These are phyloP conservation scores for Acinonyx jubatus DNA, from an alignment of 2,113 vertebrate species.

Conservation along the genomic window DNA sequence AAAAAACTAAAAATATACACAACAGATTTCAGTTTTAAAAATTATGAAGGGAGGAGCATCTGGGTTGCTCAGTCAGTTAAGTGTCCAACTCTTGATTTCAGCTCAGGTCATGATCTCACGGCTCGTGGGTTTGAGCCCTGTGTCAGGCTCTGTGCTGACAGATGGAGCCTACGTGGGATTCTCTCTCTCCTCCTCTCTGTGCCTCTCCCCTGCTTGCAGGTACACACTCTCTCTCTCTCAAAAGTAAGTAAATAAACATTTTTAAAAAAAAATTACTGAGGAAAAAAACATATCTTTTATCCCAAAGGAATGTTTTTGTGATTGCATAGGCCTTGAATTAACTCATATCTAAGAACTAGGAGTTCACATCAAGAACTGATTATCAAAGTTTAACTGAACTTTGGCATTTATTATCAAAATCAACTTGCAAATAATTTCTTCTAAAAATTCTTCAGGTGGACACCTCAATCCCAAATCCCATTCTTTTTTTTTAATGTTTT, in stretches of 20 bases:
- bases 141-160: no score
- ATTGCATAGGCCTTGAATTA: background rate
- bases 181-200: no score
- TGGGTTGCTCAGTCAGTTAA: no score
- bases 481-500: background rate
- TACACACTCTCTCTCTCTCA: no score
- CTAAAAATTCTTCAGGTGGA: constrained; percentile 19
- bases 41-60: background rate
- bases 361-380: constrained; percentile 26
- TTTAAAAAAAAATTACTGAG: no score
- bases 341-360: background rate
- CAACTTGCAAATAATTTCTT: constrained; percentile 33
- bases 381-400: background rate
- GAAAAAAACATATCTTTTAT: background rate
- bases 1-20: background rate
- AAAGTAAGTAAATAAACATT: no score
- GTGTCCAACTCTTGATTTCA: no score
- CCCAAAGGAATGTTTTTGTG: background rate
- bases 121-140: no score
- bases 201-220: no score
- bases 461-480: background rate
- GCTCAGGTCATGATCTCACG: no score
- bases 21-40: background rate
- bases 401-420: constrained; percentile 38
- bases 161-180: no score